Base-by-base conservation (phyloP, 2,113 vertebrate species). In the Myiopsitta monachus region DNA sequence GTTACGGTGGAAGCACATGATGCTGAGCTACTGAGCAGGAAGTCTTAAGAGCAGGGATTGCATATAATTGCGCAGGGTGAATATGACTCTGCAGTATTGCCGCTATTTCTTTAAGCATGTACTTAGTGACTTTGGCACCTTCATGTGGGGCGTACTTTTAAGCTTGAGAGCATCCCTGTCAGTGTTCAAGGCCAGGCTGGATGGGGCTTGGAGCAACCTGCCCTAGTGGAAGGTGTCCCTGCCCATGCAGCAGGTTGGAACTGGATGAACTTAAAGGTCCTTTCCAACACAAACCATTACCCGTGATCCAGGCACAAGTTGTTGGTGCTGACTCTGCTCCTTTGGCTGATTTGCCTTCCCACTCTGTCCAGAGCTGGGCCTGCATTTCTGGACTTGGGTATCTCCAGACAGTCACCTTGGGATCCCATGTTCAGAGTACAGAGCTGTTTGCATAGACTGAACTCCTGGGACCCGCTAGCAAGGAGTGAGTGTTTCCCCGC, bases 331-430 rank as follows among this genome's bases (percentile, higher is more conserved):
- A 69, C 77, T 89, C 51, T 2, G 7, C 43, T 61, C 30, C 73
- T 85, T 33, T 5, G 3, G 3, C n/a, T 77, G 49, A 15, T 83
- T 38, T 2, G 2, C 39, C n/a, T 55, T 76, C 30, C 36, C 33
- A 7, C 46, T 31, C 38, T 62, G 66, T 7, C 38, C 41, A 4
- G 85, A n/a, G 54, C 63, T 75, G 51, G 11, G 36, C 38, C 74
- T 54, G 44, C 0, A 0, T 36, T 83, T 62, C 23, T 36, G 47
- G 44, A 0, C 46, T 36, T 1, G 0, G n/a, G 0, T 69, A 0
- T 49, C 49, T 64, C 12, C 9, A 43, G 12, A 3, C 3, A 18
- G 68, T 36, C 4, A 0, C 12, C 11, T 39, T 39, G 64, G 27
- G 49, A 49, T 80, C 19, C 38, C 4, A 6, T 31, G 38, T 22